A percentile compares a stretch with the other conserved stretches of the same genome.
phyloP scores from a whole-genome alignment of 2,113 vertebrate genomes.

The Poeciliopsis turrubarensis region DNA sequence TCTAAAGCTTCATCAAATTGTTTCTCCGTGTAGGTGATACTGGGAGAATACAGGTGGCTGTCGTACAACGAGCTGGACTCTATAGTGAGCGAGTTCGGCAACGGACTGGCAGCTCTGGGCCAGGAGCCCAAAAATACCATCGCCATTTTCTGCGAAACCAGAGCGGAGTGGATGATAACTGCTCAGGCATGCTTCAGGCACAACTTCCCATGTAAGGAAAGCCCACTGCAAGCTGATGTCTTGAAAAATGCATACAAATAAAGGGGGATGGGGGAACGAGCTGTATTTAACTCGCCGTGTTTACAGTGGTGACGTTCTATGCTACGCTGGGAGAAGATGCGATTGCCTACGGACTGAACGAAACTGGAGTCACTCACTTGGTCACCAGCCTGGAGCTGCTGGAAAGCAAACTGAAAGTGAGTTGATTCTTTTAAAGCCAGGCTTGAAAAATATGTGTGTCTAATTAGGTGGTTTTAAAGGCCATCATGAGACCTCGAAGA shows the following conservation, averaged over 20 bases:
- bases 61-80: conserved; percentile 86
- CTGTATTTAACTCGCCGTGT: not conserved
- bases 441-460: not conserved
- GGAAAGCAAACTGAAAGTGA: conserved; percentile 93
- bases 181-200: conserved; percentile 93
- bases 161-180: conserved; percentile 95
- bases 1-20: not conserved
- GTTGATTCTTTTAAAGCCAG: not conserved
- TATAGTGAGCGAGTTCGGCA: conserved; percentile 82
- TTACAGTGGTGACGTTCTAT: conserved; percentile 93
- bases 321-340: conserved; percentile 95
- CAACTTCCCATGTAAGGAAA: conserved; percentile 91
- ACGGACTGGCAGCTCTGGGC: conserved; percentile 87
- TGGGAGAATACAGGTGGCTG: conserved; percentile 92
- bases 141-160: conserved; percentile 96
- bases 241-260: not conserved
- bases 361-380: conserved; percentile 90
- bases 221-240: not conserved
- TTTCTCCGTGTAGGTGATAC: conserved; percentile 84
- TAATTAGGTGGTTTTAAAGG: not conserved
- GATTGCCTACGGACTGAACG: conserved; percentile 90
- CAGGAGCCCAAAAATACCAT: conserved; percentile 86
- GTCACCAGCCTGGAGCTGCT: conserved; percentile 92
- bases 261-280: not conserved
- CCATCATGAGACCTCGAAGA: not conserved